Evolutionary conservation across 2,888 invertebrate genomes (phyloP).

Genomic region (Ptilodon capucinus): DNA sequence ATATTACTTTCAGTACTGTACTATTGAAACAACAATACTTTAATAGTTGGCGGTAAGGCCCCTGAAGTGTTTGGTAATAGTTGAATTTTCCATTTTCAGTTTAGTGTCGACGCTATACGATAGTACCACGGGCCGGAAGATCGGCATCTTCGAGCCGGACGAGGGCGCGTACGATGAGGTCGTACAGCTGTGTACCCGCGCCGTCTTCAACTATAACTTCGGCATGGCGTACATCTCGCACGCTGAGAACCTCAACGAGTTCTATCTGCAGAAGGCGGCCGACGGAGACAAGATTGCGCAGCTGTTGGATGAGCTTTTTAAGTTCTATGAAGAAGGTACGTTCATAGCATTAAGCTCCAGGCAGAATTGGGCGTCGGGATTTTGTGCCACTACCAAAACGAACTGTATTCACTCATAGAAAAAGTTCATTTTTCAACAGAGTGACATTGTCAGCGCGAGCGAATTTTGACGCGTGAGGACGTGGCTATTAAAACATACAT

Average conservation of each 20-base stretch:
- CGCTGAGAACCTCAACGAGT: constrained; percentile 79
- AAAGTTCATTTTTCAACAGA: no score
- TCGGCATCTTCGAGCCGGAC: constrained; percentile 77
- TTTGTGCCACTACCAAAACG: no score
- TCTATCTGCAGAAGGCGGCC: constrained; percentile 84
- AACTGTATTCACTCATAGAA: no score
- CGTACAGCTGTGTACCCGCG: constrained; percentile 82
- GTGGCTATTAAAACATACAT: no score
- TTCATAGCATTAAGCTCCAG: neutral
- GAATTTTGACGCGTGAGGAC: no score
- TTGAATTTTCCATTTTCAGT: constrained; percentile 63
- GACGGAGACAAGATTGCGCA: constrained; percentile 76
- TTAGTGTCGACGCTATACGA: constrained; percentile 86
- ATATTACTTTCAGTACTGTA: no score
- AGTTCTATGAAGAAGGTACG: constrained; percentile 74
- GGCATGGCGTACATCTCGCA: constrained; percentile 83
- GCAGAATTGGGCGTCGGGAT: no score
- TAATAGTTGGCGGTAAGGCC: no score
- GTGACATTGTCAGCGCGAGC: no score
- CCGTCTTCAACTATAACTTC: constrained; percentile 83
- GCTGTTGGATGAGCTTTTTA: constrained; percentile 84
- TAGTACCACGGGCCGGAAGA: constrained; percentile 64
- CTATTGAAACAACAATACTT: no score
- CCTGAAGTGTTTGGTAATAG: no score
- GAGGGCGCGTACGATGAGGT: constrained; percentile 79